Evolutionary conservation across 2,113 vertebrate species (phyloP), one percentile per base, ranked within the genome.

Genomic region (Pontoporia blainvillei): DNA sequence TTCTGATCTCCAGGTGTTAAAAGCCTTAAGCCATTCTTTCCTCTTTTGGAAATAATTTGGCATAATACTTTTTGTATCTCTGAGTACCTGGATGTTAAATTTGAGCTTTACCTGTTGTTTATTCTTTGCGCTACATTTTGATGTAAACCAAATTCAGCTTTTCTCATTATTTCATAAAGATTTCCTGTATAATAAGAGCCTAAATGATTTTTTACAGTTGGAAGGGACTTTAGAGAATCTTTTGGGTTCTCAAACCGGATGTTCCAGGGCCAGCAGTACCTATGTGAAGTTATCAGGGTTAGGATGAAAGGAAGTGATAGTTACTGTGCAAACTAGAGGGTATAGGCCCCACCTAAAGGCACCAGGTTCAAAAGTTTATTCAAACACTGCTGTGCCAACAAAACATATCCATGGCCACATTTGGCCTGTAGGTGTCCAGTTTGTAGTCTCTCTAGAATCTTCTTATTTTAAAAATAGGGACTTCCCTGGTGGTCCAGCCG

Each of bases 1-100:
- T 91, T 86, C 88, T 93, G 27, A 88, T 91, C 64, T 97, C 72
- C 88, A 95, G 96, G 94, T 97, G 90, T 82, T 90, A 44, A 13
- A 83, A 90, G 72, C 71, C 69, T 72, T 95, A 91, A 87, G 41
- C 44, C 25, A 46, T 89, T 93, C 27, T 92, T 90, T 83, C 54
- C 54, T 88, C 17, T 83, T 90, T 90, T 71, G 72, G 39, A 93
- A 94, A 62, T 73, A 94, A 86, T 94, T 97, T 81, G 7, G 67
- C 59, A 57, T 49, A 54, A 36, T 95, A 94, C 66, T 92, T 34
- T 72, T 64, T 95, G 52, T 34, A 54, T 41, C 57, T 44, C 10
- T 49, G 36, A 81, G 23, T 88, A 79, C 27, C 36, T 86, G 9
- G 25, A 79, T 72, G 6, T 59, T 64, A 52, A 81, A n/a, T 59